phyloP scores from a whole-genome alignment of 2,888 invertebrate genomes.

The Gymnosoma rotundatum region DNA sequence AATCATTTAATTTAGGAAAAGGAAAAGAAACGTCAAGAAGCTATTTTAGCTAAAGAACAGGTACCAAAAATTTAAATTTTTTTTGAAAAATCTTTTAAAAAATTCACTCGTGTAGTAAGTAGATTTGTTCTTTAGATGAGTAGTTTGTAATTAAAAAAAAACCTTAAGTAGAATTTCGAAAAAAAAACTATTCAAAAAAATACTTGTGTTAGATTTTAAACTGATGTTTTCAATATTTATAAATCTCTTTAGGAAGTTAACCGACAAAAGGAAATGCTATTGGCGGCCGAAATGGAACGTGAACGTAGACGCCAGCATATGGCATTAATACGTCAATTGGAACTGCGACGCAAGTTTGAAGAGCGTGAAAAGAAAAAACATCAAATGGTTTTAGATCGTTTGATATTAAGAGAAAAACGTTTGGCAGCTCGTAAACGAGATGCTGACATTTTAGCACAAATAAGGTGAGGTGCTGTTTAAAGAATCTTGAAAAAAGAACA shows the following conservation, averaged over 20 bases:
- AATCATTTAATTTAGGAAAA: conserved; percentile 87
- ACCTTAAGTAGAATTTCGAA: neutral
- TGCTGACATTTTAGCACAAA: conserved; percentile 87
- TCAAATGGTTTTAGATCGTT: conserved; percentile 90
- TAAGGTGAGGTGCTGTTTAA: conserved; percentile 82
- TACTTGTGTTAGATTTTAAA: neutral
- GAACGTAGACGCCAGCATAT: conserved; percentile 95
- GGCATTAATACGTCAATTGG: conserved; percentile 92
- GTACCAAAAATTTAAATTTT: conserved; percentile 83
- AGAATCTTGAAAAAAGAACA: neutral
- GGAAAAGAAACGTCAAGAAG: conserved; percentile 94
- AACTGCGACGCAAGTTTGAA: conserved; percentile 92
- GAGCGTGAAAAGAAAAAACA: conserved; percentile 88
- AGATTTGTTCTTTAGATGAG: conserved; percentile 64
- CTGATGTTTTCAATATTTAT: neutral
- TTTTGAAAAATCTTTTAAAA: conserved; percentile 30
- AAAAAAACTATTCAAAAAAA: neutral
- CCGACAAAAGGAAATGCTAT: conserved; percentile 91
- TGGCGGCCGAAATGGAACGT: conserved; percentile 93
- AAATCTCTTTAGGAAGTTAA: conserved; percentile 91
- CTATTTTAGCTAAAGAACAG: conserved; percentile 95
- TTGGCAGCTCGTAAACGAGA: conserved; percentile 88
- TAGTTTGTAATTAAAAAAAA: conserved; percentile 37
- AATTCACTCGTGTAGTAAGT: neutral
- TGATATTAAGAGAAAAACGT: conserved; percentile 92